Conservation (phyloP, 2,797 vertebrate genomes). For the Coilia nasus region DNA sequence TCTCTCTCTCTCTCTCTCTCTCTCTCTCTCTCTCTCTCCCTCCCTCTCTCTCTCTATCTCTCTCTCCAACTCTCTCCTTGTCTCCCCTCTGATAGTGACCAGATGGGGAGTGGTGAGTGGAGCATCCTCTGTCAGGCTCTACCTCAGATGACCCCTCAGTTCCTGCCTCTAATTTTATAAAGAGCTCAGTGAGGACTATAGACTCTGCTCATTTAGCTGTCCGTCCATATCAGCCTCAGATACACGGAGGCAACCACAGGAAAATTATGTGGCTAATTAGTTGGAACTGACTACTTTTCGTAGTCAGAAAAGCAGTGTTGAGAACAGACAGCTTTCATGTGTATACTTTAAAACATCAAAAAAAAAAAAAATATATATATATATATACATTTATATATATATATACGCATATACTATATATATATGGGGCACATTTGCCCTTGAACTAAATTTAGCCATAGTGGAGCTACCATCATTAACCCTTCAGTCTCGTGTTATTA, state of each 20-base stretch:
- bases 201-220: slow-evolving; percentile 10
- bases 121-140: slow-evolving; percentile 37
- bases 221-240: not conserved
- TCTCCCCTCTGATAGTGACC: slow-evolving; percentile 38
- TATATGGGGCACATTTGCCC: not conserved
- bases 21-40: not conserved
- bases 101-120: slow-evolving; percentile 43
- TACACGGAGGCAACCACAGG: not conserved
- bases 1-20: not conserved
- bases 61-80: not conserved
- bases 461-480: slow-evolving; percentile 21
- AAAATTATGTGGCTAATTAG: slow-evolving; percentile 18
- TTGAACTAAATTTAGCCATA: slow-evolving; percentile 23
- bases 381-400: too few species aligned
- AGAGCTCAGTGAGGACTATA: slow-evolving; percentile 24
- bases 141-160: slow-evolving; percentile 39
- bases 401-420: too few species aligned
- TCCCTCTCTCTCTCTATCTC: slow-evolving; percentile 13
- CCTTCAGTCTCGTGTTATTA: slow-evolving; percentile 22
- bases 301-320: not conserved
- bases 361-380: too few species aligned
- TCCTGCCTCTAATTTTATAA: slow-evolving; percentile 26
- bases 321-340: not conserved
- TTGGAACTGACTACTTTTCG: slow-evolving; percentile 2
- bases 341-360: not conserved